phyloP scores from a whole-genome alignment of 2,113 vertebrate species.

The Aptenodytes patagonicus region DNA sequence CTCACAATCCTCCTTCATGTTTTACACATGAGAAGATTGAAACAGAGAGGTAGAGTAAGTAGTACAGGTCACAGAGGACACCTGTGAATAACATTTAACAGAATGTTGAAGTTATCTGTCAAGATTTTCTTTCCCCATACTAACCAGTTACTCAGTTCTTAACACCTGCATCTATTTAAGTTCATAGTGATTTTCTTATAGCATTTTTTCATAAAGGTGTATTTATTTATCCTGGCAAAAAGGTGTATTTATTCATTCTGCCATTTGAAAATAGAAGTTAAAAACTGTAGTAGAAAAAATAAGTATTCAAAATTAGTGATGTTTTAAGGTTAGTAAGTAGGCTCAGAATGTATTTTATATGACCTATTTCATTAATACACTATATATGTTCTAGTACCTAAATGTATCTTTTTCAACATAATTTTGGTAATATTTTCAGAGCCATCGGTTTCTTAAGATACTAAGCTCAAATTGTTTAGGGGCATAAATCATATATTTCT shows the following conservation, averaged over 20 bases:
- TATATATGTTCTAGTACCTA: neutral
- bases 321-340: neutral
- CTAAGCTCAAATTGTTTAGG: neutral
- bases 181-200: neutral
- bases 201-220: neutral
- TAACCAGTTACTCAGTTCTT: neutral
- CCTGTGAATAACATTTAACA: slow-evolving; percentile 32
- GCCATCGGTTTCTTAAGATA: neutral
- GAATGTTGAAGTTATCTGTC: slow-evolving; percentile 1
- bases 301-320: neutral
- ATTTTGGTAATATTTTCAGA: neutral
- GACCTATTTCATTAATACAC: neutral
- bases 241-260: neutral
- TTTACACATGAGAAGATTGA: slow-evolving; percentile 35
- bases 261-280: neutral
- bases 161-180: neutral
- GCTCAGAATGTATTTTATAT: neutral
- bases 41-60: slow-evolving; percentile 46
- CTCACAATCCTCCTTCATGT: slow-evolving; percentile 36
- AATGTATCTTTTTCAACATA: neutral
- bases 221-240: neutral
- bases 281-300: neutral
- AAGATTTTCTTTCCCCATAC: neutral
- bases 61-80: slow-evolving; percentile 61
- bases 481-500: neutral